Conservation (phyloP, 2,888 invertebrate species). For the Eulithis testata region DNA sequence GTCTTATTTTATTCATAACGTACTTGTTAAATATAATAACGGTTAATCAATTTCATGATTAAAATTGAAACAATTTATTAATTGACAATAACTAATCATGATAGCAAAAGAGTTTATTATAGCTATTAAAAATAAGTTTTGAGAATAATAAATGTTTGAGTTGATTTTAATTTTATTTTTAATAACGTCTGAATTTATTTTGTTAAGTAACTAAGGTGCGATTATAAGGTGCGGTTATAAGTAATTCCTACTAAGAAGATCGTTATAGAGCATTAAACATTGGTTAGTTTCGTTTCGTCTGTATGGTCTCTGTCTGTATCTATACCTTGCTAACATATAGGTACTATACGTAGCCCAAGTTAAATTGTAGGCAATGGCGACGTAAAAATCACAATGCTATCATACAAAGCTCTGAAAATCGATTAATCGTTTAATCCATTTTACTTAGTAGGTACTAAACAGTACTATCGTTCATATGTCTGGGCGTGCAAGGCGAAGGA, state of each 20-base stretch:
- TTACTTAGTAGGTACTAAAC: background rate
- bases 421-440: no score
- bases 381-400: no score
- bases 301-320: no score
- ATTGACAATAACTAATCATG: background rate
- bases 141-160: background rate
- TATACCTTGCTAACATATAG: no score
- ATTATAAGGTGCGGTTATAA: background rate
- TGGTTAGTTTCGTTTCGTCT: no score
- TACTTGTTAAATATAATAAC: conserved; percentile 31
- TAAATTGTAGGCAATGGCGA: no score
- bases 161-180: no score
- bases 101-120: background rate
- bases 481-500: conserved; percentile 29
- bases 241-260: background rate
- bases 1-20: conserved; percentile 32
- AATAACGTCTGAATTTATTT: no score
- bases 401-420: no score
- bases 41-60: conserved; percentile 24
- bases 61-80: conserved; percentile 11
- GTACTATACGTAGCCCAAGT: no score
- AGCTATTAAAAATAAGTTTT: background rate
- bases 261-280: no score
- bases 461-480: background rate
- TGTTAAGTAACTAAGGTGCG: background rate